Conservation (phyloP, 2,888 invertebrate genomes). For the Rotaria socialis region DNA sequence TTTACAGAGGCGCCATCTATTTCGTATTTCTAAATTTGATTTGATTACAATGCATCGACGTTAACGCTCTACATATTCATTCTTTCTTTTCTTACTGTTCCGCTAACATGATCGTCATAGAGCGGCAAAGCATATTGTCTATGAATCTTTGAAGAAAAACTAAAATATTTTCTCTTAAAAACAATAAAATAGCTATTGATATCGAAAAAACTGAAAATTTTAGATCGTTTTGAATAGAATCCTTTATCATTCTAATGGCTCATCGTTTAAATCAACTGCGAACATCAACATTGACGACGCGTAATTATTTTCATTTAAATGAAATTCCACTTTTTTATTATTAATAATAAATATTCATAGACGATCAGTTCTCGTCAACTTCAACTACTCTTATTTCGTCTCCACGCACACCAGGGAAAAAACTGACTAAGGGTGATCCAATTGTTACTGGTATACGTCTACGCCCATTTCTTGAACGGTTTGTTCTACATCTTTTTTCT, state of each 20-base stretch:
- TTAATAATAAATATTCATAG: background rate
- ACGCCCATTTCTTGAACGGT: background rate
- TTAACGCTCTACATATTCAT: background rate
- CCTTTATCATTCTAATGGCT: background rate
- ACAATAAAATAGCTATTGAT: background rate
- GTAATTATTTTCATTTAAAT: background rate
- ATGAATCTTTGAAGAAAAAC: background rate
- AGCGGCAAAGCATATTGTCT: background rate
- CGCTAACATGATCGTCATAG: background rate
- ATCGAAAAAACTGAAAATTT: background rate
- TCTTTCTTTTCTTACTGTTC: constrained; percentile 16
- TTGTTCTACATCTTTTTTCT: background rate
- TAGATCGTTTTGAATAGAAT: background rate
- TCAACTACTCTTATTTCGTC: background rate
- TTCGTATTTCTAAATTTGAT: background rate
- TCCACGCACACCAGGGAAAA: constrained; percentile 8
- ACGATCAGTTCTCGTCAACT: background rate
- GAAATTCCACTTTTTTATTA: background rate
- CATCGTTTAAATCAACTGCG: background rate
- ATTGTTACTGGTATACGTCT: constrained; percentile 27
- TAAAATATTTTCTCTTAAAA: no score
- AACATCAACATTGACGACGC: background rate
- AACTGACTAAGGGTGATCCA: background rate
- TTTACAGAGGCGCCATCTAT: background rate
- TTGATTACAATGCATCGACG: background rate